Evolutionary conservation across 2,797 vertebrate genomes (phyloP).

Genomic region (Rhyacichthys aspro): DNA sequence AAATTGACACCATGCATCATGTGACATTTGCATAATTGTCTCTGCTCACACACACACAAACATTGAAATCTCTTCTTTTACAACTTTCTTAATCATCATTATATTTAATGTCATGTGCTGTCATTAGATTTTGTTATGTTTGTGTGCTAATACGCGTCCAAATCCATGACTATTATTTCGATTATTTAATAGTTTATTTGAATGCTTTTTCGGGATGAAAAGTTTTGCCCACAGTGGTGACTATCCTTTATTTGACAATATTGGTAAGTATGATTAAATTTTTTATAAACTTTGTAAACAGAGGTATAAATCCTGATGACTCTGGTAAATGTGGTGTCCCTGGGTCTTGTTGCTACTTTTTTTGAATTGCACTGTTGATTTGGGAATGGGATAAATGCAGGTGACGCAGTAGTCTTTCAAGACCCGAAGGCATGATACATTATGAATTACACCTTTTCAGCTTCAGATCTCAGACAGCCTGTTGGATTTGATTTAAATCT

Average conservation of each 20-base stretch:
- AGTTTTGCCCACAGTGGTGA: too few relatives aligned
- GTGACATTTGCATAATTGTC: conserved; percentile 38
- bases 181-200: too few relatives aligned
- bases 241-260: too few relatives aligned
- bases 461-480: conserved; percentile 43
- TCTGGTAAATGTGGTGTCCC: conserved; percentile 17
- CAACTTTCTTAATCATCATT: conserved; percentile 32
- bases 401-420: conserved; percentile 18
- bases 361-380: conserved; percentile 45
- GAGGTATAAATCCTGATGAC: conserved; percentile 6
- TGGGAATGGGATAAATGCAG: conserved; percentile 24
- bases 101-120: conserved; percentile 24
- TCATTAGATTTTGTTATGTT: too few relatives aligned
- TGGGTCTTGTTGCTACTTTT: conserved; percentile 19
- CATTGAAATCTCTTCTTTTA: conserved; percentile 7
- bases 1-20: conserved; percentile 71
- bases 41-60: conserved; percentile 3
- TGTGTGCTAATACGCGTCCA: too few relatives aligned
- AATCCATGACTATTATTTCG: too few relatives aligned
- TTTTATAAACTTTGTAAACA: background rate
- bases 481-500: conserved; percentile 58
- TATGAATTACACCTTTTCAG: conserved; percentile 56
- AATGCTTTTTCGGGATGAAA: too few relatives aligned
- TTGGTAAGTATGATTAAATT: too few relatives aligned
- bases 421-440: conserved; percentile 54